These are phyloP conservation scores for Parnassius orleans DNA, from an alignment of 2,888 invertebrate genomes.

Conservation along the genomic window DNA sequence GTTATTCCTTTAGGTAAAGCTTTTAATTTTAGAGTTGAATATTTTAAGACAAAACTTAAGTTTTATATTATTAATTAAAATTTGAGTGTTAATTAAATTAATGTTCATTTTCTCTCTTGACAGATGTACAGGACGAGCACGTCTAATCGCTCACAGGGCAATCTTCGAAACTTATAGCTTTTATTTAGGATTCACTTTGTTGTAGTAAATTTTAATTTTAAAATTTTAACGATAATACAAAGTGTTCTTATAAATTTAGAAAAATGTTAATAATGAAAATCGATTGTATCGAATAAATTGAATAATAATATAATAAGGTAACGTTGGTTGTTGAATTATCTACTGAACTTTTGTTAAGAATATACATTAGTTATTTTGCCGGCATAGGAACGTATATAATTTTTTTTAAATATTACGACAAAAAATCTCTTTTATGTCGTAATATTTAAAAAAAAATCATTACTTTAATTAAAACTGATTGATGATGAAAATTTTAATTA, in stretches of 20 bases:
- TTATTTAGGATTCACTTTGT: constrained; percentile 37
- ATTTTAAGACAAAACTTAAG: too few species aligned
- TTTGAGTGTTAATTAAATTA: neutral
- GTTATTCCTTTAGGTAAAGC: constrained; percentile 7
- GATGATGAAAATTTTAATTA: too few species aligned
- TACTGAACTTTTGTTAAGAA: neutral
- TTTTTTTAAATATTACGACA: too few species aligned
- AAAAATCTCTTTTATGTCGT: too few species aligned
- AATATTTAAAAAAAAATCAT: too few species aligned
- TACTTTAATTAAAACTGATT: too few species aligned
- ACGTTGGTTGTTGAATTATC: constrained; percentile 19
- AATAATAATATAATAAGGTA: constrained; percentile 30
- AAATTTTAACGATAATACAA: constrained; percentile 58
- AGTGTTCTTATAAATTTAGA: constrained; percentile 71
- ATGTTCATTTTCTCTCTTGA: constrained; percentile 81
- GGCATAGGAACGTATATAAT: neutral
- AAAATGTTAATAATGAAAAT: constrained; percentile 28
- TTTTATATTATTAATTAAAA: too few species aligned
- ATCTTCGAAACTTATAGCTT: constrained; percentile 43
- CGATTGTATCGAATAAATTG: constrained; percentile 11
- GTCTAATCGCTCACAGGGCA: constrained; percentile 79
- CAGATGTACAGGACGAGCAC: constrained; percentile 89
- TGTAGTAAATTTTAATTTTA: constrained; percentile 25
- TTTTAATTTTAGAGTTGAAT: constrained; percentile 3
- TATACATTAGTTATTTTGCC: constrained; percentile 11